phyloP scores from a whole-genome alignment of 2,888 invertebrate genomes.

The Celastrina argiolus region DNA sequence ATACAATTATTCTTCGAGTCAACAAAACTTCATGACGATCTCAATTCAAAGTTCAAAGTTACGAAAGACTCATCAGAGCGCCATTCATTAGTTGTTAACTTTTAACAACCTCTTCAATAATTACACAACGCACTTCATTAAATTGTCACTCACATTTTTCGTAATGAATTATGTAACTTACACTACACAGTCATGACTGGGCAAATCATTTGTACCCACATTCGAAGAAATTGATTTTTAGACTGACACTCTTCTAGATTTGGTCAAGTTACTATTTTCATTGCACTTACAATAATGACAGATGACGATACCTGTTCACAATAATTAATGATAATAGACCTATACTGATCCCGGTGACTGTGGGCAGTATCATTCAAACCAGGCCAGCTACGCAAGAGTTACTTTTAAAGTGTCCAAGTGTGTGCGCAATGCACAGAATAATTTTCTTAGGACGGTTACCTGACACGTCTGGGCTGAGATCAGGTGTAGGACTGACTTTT shows the following conservation, averaged over 20 bases:
- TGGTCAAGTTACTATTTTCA: neutral
- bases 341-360: too few relatives aligned
- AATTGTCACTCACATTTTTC: constrained; percentile 63
- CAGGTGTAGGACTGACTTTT: too few relatives aligned
- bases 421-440: too few relatives aligned
- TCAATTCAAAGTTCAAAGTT: constrained; percentile 28
- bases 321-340: too few relatives aligned
- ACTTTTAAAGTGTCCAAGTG: too few relatives aligned
- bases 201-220: neutral
- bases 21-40: constrained; percentile 23
- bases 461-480: too few relatives aligned
- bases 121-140: constrained; percentile 73
- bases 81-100: constrained; percentile 59
- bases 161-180: constrained; percentile 9
- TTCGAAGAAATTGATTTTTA: neutral
- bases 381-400: too few relatives aligned
- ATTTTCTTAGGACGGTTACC: too few relatives aligned
- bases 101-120: constrained; percentile 61
- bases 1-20: constrained; percentile 4
- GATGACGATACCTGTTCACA: too few relatives aligned
- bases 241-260: neutral
- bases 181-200: neutral
- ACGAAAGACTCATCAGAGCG: constrained; percentile 45
- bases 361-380: too few relatives aligned
- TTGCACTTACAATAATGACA: too few relatives aligned